phyloP scores from a whole-genome alignment of 2,113 vertebrate genomes.

The Semnornis frantzii region DNA sequence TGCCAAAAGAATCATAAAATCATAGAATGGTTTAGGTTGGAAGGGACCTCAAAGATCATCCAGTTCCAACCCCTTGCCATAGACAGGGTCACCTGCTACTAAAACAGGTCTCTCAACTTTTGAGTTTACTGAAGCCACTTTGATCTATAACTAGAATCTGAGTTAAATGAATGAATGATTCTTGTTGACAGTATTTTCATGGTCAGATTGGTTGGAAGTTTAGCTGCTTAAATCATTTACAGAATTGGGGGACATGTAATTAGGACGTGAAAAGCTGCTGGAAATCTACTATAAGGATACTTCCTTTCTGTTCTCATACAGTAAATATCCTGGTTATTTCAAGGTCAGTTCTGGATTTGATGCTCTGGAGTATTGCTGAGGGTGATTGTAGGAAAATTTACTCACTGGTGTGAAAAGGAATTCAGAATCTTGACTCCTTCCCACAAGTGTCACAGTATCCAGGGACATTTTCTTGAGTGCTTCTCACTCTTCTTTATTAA shows the following conservation, averaged over 20 bases:
- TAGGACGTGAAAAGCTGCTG: neutral
- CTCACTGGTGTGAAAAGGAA: neutral
- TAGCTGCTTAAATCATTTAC: neutral
- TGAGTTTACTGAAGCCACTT: neutral
- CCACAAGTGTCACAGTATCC: neutral
- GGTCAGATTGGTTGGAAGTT: neutral
- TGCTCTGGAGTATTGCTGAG: neutral
- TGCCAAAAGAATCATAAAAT: neutral
- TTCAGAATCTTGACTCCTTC: neutral
- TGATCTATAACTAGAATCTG: neutral
- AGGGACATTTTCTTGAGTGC: neutral
- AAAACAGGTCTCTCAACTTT: neutral
- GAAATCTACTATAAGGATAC: neutral
- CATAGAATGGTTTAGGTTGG: too few relatives aligned
- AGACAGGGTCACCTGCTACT: too few relatives aligned
- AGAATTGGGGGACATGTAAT: neutral
- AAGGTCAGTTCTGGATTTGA: neutral
- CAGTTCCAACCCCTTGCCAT: too few relatives aligned
- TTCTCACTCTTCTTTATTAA: neutral
- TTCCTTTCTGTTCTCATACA: neutral
- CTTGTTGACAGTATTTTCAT: neutral
- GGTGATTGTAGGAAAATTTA: neutral
- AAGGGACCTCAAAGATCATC: too few relatives aligned
- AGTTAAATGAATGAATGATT: neutral
- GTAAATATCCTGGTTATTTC: neutral